These are phyloP conservation scores for Syrista parreyssii DNA, from an alignment of 2,888 invertebrate genomes.

Conservation along the genomic window DNA sequence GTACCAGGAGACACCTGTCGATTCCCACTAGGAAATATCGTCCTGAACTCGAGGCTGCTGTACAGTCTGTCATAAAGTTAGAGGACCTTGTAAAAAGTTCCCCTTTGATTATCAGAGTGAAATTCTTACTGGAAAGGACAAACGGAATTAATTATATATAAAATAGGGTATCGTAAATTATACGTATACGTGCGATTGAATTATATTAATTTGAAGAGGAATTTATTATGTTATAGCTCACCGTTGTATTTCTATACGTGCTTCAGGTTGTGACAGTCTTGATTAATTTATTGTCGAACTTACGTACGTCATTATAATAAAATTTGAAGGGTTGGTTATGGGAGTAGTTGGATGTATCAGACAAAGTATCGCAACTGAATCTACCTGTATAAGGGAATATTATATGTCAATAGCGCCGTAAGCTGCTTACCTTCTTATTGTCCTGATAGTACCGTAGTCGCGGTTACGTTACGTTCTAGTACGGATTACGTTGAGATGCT, in stretches of 20 bases:
- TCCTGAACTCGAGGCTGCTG: background rate
- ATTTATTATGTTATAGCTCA: no score
- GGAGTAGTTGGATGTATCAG: no score
- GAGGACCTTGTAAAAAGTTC: background rate
- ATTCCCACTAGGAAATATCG: slow-evolving; percentile 46
- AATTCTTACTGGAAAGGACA: background rate
- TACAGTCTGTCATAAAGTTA: background rate
- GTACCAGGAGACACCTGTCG: slow-evolving; percentile 54
- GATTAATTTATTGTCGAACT: no score
- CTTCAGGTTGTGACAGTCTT: no score
- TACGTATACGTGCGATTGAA: background rate
- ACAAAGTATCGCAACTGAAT: background rate
- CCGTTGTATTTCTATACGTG: no score
- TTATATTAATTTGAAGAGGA: background rate
- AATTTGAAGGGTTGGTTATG: no score
- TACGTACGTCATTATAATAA: no score
- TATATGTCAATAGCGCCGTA: slow-evolving; percentile 52
- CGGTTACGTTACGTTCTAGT: slow-evolving; percentile 2
- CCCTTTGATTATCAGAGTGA: background rate
- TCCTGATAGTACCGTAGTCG: slow-evolving; percentile 6
- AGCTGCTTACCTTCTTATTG: slow-evolving; percentile 47
- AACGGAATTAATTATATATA: background rate
- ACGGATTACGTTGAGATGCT: slow-evolving; percentile 30
- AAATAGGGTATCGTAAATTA: background rate
- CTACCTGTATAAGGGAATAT: background rate